Percentiles rank a stretch among this genome's conserved stretches.
Evolutionary conservation across 2,113 vertebrate genomes (phyloP).

Genomic region (Thamnophis sirtalis): DNA sequence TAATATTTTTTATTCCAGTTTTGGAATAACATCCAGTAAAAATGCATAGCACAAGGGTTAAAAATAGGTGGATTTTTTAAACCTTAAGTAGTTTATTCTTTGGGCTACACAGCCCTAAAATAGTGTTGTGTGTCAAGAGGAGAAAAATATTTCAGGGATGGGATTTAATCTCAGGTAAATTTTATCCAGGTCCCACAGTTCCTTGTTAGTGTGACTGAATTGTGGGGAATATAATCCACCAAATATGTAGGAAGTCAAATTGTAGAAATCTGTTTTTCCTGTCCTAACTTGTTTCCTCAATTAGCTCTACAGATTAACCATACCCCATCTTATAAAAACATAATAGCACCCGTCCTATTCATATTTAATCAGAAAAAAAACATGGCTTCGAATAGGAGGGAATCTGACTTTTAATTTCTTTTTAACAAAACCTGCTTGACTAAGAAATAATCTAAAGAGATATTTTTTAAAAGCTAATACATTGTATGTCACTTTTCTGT

Average conservation of each 20-base stretch:
- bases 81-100: background rate
- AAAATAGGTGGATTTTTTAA: background rate
- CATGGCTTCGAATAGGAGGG: background rate
- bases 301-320: background rate
- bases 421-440: background rate
- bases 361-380: background rate
- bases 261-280: background rate
- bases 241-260: background rate
- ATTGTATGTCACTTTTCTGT: background rate
- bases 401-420: background rate
- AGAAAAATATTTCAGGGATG: background rate
- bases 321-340: background rate
- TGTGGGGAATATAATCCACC: background rate
- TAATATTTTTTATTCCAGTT: background rate
- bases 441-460: background rate
- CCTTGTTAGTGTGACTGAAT: background rate
- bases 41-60: background rate
- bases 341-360: background rate
- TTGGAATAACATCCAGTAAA: background rate
- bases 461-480: background rate
- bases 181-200: background rate
- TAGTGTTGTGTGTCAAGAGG: background rate
- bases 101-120: background rate
- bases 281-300: background rate
- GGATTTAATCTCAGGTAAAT: background rate